Base-by-base conservation (phyloP, 2,113 vertebrate species). In the Varanus komodoensis region DNA sequence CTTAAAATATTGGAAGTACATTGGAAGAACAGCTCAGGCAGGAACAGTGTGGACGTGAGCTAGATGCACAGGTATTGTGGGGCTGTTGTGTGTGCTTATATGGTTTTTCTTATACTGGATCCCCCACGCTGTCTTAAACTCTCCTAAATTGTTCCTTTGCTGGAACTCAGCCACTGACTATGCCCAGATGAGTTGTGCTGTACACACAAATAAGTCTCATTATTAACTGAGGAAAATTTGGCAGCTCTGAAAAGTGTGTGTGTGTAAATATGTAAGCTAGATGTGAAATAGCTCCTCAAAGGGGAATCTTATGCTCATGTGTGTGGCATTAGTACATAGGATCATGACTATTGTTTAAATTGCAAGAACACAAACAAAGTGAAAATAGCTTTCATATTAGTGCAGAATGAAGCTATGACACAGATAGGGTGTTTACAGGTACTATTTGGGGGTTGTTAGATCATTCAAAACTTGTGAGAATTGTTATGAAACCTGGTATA, bases 1-100 rank as follows among this genome's bases (percentile, higher is more conserved):
- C 57, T 88, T 88, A 71, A 19, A 91, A 64, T 32, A 87, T 71
- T 71, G 21, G 64, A n/a, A 81, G 17, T 27, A 81, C 34, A 64
- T 78, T 78, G 54, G 32, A 32, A 50, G 32, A 54, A 73, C 23
- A 81, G 50, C 2, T 44, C n/a, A 32, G 2, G 54, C 48, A 88
- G 50, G 82, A 82, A 57, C 15, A 29, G 12, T 44, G n/a, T 54
- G 17, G 17, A 61, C 64, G 68, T 52, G 32, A 79, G 50, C 71
- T 19, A 54, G 48, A 38, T 71, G 23, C 21, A 25, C 32, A 44
- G 9, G 15, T 44, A 19, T 32, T 25, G 75, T 57, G 15, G 34
- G 15, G 32, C 34, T 74, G 27, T 73, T 14, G 34, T 38, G 81
- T 34, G 57, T 12, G 6, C 34, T 27, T 57, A n/a, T 57, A n/a